Percentiles rank a stretch among this genome's conserved stretches.
phyloP scores from a whole-genome alignment of 2,113 vertebrate genomes.

The Chionis minor region DNA sequence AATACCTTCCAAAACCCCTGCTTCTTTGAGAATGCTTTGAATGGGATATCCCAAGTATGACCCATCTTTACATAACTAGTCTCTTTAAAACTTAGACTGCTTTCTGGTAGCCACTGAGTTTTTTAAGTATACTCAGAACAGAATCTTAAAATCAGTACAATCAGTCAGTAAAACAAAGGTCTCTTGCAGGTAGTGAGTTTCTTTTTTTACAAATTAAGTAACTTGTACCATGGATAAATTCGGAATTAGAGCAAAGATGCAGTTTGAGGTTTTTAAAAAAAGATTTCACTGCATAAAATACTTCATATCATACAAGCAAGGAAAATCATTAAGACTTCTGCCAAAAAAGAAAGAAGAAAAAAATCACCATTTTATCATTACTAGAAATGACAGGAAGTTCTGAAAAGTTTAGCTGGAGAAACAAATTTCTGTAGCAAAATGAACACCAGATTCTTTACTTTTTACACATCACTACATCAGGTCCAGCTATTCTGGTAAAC shows the following conservation, averaged over 20 bases:
- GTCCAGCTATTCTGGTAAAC: neutral
- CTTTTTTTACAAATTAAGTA: neutral
- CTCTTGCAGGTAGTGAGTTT: neutral
- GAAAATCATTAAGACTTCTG: neutral
- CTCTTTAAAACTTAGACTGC: neutral
- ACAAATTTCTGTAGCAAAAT: neutral
- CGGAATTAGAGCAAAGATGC: neutral
- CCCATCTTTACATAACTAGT: neutral
- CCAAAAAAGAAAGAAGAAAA: neutral
- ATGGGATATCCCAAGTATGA: neutral
- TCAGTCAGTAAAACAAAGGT: neutral
- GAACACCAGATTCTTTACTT: neutral
- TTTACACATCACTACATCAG: neutral
- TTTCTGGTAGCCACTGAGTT: neutral
- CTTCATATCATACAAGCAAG: neutral
- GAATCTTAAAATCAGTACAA: neutral
- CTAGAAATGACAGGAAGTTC: neutral
- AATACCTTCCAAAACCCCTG: neutral
- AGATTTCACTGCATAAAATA: neutral
- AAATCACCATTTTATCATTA: neutral
- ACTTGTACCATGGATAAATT: neutral
- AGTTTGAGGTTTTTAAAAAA: neutral
- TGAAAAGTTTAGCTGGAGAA: neutral
- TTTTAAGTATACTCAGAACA: neutral
- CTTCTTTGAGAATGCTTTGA: neutral